Evolutionary conservation across 2,888 invertebrate genomes (phyloP).

Genomic region (Griposia aprilina): DNA sequence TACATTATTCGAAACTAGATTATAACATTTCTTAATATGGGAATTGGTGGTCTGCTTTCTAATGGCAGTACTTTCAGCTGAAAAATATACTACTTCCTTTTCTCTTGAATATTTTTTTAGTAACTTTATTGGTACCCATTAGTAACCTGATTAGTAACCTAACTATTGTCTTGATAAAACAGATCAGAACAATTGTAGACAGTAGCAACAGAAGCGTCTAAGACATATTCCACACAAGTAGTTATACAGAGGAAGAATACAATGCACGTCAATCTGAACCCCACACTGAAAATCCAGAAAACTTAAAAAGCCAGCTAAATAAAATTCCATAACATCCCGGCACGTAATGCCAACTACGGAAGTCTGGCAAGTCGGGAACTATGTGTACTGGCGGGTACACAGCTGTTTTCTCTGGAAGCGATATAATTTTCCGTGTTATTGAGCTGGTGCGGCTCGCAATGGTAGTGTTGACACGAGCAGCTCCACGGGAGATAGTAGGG

Average conservation of each 20-base stretch:
- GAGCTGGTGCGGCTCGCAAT: conserved; percentile 67
- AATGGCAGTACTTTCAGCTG: neutral
- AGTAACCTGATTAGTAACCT: too few relatives aligned
- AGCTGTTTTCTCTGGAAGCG: conserved; percentile 69
- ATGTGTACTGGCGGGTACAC: conserved; percentile 40
- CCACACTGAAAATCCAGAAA: neutral
- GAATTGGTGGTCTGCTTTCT: too few relatives aligned
- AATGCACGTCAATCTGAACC: neutral
- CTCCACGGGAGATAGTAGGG: conserved; percentile 34
- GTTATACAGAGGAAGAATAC: too few relatives aligned
- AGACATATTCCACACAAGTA: too few relatives aligned
- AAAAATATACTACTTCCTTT: neutral
- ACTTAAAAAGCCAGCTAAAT: neutral
- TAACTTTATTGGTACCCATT: neutral
- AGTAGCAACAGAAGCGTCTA: neutral
- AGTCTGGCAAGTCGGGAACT: conserved; percentile 12
- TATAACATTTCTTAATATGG: too few relatives aligned
- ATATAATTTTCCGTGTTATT: conserved; percentile 76
- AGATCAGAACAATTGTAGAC: neutral
- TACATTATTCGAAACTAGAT: neutral
- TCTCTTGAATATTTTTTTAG: neutral
- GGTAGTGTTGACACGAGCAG: conserved; percentile 66
- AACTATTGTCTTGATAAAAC: too few relatives aligned
- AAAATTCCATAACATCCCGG: conserved; percentile 21
- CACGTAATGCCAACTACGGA: conserved; percentile 26